Evolutionary conservation across 2,797 vertebrate species (phyloP).

Genomic region (Synaphobranchus kaupii): DNA sequence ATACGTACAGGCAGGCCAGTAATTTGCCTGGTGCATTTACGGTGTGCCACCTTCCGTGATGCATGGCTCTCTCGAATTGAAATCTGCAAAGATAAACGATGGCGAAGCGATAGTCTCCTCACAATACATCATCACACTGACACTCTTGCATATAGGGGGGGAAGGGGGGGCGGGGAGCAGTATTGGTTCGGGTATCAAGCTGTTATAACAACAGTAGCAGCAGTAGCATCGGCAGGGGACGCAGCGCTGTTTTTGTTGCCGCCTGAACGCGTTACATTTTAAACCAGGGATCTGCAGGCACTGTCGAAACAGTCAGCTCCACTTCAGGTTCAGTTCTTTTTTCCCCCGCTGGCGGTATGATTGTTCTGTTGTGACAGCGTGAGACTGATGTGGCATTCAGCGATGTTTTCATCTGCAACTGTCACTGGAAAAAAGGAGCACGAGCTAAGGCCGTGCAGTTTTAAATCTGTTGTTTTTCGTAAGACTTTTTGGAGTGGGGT

Average conservation of each 20-base stretch:
- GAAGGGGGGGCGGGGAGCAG: conserved; percentile 1
- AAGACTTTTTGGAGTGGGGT: background rate
- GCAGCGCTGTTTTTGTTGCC: background rate
- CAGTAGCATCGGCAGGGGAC: background rate
- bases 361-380: background rate
- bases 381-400: background rate
- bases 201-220: background rate
- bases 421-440: background rate
- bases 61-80: background rate
- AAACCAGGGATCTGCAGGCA: no score
- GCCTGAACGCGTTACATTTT: background rate
- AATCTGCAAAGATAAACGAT: background rate
- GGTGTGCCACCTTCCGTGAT: background rate
- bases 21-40: background rate
- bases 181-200: conserved; percentile 29
- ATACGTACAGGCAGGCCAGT: background rate
- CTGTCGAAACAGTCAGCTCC: background rate
- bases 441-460: background rate
- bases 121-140: conserved; percentile 5
- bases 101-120: background rate
- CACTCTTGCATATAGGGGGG: conserved; percentile 21
- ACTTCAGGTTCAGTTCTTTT: background rate
- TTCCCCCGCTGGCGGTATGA: background rate
- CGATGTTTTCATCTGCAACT: background rate
- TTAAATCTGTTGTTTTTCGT: background rate